phyloP scores from a whole-genome alignment of 2,888 invertebrate species.

The Tubiluchus corallicola region DNA sequence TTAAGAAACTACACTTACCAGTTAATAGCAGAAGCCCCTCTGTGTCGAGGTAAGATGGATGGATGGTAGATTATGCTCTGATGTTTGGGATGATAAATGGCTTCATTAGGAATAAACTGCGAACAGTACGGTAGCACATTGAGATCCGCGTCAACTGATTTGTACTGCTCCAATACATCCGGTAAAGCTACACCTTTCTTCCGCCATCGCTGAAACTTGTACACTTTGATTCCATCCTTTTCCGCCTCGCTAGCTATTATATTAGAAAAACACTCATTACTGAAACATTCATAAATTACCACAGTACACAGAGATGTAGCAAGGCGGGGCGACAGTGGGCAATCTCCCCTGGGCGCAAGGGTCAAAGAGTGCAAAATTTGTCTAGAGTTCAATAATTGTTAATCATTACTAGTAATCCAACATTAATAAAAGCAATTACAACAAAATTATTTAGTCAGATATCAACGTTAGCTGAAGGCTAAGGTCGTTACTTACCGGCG shows the following conservation, averaged over 20 bases:
- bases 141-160: slow-evolving; percentile 63
- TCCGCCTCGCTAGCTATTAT: slow-evolving; percentile 55
- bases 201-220: slow-evolving; percentile 79
- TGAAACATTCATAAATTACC: too few species aligned
- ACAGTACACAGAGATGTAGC: too few species aligned
- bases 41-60: slow-evolving; percentile 70
- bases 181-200: slow-evolving; percentile 58
- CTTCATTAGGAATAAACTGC: slow-evolving; percentile 93
- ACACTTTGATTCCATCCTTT: slow-evolving; percentile 59
- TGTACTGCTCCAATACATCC: slow-evolving; percentile 64
- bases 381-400: too few species aligned
- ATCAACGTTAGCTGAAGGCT: too few species aligned
- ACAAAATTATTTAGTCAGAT: too few species aligned
- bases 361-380: too few species aligned
- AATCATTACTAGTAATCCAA: too few species aligned
- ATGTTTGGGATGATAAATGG: slow-evolving; percentile 62
- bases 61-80: slow-evolving; percentile 92
- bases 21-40: slow-evolving; percentile 86
- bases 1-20: too few species aligned
- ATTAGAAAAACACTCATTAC: slow-evolving; percentile 12
- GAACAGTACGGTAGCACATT: slow-evolving; percentile 90
- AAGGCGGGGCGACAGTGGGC: too few species aligned
- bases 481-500: too few species aligned
- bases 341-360: too few species aligned
- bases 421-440: too few species aligned